Percentiles rank a stretch among this genome's conserved stretches.
Conservation (phyloP, 2,888 invertebrate species). For the Teinopalpus imperialis region DNA sequence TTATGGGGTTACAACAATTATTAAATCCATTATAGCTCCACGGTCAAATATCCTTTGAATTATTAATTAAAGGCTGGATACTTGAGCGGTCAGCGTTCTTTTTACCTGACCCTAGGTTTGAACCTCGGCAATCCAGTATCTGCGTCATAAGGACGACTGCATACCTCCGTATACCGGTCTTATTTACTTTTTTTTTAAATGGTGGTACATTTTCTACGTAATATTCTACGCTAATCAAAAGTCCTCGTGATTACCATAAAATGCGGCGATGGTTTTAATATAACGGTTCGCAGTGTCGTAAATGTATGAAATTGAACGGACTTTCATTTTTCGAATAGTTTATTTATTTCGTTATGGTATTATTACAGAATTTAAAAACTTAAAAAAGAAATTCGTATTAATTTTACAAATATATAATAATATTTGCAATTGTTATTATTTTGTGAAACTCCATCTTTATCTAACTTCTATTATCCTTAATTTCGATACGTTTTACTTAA, state of each 20-base stretch:
- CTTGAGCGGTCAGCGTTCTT: neutral
- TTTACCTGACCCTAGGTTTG: constrained; percentile 15
- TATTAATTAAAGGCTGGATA: neutral
- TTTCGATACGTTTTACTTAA: too few species aligned
- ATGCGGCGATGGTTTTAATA: neutral
- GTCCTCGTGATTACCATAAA: neutral
- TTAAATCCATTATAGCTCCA: too few species aligned
- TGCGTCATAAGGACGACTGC: constrained; percentile 9
- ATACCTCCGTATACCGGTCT: neutral
- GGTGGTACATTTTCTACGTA: too few species aligned
- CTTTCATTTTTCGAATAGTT: too few species aligned
- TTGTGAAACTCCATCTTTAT: too few species aligned
- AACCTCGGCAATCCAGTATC: constrained; percentile 12
- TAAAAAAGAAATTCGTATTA: too few species aligned
- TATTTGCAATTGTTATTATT: neutral
- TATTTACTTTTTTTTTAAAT: constrained; percentile 10
- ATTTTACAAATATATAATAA: neutral
- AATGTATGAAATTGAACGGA: too few species aligned
- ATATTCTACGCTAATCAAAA: neutral
- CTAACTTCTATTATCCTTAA: too few species aligned
- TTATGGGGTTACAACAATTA: too few species aligned
- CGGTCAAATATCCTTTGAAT: neutral
- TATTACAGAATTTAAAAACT: too few species aligned
- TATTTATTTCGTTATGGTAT: too few species aligned
- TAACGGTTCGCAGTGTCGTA: neutral